Conservation (phyloP, 2,113 vertebrate genomes). For the Ornithorhynchus anatinus region DNA sequence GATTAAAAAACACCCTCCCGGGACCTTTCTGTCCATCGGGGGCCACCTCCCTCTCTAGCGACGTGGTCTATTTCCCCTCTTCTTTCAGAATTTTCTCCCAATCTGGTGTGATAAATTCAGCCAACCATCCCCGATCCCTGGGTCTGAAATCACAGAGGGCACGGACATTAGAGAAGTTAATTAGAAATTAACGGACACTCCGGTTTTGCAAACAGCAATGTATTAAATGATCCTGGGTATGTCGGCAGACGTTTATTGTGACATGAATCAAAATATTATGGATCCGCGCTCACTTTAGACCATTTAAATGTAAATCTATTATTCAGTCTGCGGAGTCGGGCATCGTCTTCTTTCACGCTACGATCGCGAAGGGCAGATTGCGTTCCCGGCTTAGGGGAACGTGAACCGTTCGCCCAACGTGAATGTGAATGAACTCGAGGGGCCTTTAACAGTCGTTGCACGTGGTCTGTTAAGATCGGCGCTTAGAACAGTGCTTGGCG, state of each 20-base stretch:
- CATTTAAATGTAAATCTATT: neutral
- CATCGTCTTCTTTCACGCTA: neutral
- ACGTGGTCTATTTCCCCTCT: too few relatives aligned
- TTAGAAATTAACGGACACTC: too few relatives aligned
- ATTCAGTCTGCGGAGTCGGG: neutral
- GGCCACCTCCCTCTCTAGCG: too few relatives aligned
- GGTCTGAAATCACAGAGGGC: neutral
- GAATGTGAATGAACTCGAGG: too few relatives aligned
- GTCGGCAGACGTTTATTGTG: neutral
- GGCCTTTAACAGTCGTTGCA: too few relatives aligned
- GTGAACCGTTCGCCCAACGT: too few relatives aligned
- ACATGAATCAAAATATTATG: constrained; percentile 31
- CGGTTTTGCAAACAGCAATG: neutral
- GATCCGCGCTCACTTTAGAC: constrained; percentile 15
- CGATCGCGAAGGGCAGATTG: neutral
- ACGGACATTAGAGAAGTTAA: neutral
- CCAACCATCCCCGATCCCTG: too few relatives aligned
- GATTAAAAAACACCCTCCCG: neutral
- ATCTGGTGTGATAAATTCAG: too few relatives aligned
- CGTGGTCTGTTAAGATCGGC: too few relatives aligned
- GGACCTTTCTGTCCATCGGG: too few relatives aligned
- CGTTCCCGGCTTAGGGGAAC: neutral
- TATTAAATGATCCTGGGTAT: constrained; percentile 15
- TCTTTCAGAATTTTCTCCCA: too few relatives aligned
- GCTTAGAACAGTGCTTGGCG: too few relatives aligned